A percentile compares a stretch with the other conserved stretches of the same genome.
Evolutionary conservation across 1,140 invertebrate species (phyloP).

Genomic region (Caenorhabditis latens): DNA sequence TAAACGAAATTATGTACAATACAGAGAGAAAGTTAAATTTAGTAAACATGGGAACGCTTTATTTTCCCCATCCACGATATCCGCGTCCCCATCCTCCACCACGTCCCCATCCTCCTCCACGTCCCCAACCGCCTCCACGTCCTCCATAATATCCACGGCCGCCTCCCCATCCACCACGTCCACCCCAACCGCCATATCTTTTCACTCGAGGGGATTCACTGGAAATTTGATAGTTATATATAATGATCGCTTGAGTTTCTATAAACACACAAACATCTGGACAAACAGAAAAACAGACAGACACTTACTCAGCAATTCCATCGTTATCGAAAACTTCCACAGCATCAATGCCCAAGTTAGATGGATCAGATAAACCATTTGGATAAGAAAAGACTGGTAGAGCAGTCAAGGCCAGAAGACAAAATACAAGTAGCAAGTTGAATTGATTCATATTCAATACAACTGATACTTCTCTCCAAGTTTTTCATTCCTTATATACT

Average conservation of each 20-base stretch:
- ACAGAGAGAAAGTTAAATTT: too few relatives aligned
- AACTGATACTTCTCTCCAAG: neutral
- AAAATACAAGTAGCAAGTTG: conserved; percentile 26
- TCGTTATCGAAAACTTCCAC: neutral
- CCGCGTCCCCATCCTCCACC: conserved; percentile 1
- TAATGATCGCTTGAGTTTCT: too few relatives aligned
- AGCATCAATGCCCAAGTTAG: neutral
- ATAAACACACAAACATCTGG: too few relatives aligned
- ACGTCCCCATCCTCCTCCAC: conserved; percentile 32
- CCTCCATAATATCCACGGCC: conserved; percentile 6
- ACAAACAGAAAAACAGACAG: neutral
- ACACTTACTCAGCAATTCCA: neutral
- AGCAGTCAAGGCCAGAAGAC: conserved; percentile 28
- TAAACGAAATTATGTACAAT: too few relatives aligned
- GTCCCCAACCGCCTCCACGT: neutral
- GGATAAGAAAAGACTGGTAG: neutral
- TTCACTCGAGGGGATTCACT: conserved; percentile 19
- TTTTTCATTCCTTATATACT: neutral
- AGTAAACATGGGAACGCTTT: neutral
- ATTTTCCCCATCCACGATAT: conserved; percentile 38
- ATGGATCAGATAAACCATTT: neutral
- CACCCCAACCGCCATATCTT: neutral
- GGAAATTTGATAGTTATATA: neutral
- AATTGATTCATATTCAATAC: neutral
- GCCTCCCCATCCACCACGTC: conserved; percentile 14